These are phyloP conservation scores for Rhipidura dahli DNA, from an alignment of 2,113 vertebrate species.

Conservation along the genomic window DNA sequence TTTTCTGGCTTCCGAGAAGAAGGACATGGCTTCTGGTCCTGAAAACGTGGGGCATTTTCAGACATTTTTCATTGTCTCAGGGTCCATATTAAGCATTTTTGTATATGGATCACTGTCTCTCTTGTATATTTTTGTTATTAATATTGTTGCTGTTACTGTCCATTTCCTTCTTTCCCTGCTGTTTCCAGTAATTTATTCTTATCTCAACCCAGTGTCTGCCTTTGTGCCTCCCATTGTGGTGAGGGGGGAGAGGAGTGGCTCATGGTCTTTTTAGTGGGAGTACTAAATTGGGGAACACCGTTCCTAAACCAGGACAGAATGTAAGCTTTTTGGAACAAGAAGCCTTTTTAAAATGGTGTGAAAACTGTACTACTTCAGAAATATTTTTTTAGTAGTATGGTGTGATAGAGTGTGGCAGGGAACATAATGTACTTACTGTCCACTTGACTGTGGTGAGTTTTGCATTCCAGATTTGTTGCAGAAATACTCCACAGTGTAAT, in stretches of 20 bases:
- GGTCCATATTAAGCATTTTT: neutral
- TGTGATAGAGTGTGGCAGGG: neutral
- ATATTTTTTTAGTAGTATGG: neutral
- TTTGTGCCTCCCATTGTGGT: neutral
- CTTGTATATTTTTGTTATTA: neutral
- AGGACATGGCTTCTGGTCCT: neutral
- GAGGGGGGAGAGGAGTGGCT: fast-evolving
- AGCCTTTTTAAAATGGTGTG: neutral
- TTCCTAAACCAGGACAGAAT: neutral
- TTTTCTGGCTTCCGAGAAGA: neutral
- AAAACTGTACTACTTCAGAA: neutral
- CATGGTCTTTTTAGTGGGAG: neutral
- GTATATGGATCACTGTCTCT: neutral
- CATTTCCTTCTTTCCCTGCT: neutral
- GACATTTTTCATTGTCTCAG: neutral
- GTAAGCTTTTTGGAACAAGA: neutral
- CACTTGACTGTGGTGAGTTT: neutral
- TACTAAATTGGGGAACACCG: neutral
- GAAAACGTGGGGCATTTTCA: fast-evolving
- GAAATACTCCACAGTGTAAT: neutral
- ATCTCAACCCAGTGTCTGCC: neutral
- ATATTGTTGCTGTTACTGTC: neutral
- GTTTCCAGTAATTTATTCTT: neutral
- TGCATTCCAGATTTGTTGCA: neutral
- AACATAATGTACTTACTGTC: neutral